phyloP scores from a whole-genome alignment of 2,113 vertebrate genomes.

The Butastur rufipennis region DNA sequence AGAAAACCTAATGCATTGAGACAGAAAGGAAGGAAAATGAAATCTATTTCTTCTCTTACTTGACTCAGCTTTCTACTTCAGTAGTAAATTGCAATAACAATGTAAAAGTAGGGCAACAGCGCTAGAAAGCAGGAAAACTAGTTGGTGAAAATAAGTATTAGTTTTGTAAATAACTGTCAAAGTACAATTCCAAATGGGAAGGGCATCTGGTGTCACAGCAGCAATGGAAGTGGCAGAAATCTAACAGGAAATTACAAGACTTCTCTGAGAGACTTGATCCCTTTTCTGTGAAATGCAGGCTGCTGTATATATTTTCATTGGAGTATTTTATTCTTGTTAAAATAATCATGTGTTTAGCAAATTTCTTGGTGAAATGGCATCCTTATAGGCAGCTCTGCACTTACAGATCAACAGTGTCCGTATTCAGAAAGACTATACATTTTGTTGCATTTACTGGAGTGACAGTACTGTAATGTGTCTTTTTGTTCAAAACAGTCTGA shows the following conservation, averaged over 20 bases:
- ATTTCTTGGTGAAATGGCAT: not conserved
- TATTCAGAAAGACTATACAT: not conserved
- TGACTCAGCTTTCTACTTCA: not conserved
- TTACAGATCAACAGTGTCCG: not conserved
- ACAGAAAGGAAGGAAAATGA: not conserved
- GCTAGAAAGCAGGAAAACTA: not conserved
- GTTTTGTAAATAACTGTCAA: not conserved
- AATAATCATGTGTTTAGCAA: not conserved
- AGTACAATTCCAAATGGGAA: not conserved
- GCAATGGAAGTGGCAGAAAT: not conserved
- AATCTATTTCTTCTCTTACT: not conserved
- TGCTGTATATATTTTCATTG: not conserved
- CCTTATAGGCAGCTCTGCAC: not conserved
- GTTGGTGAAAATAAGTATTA: not conserved
- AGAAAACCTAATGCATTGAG: not conserved
- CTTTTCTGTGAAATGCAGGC: not conserved
- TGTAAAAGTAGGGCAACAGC: not conserved
- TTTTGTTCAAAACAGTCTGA: not conserved
- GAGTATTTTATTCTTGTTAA: not conserved
- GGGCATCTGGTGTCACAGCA: not conserved
- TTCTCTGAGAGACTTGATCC: not conserved
- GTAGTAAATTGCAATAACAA: not conserved
- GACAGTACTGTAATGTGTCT: not conserved
- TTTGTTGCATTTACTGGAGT: not conserved
- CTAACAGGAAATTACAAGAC: not conserved